phyloP scores from a whole-genome alignment of 2,888 invertebrate species.

The Bursaphelenchus okinawaensis region DNA sequence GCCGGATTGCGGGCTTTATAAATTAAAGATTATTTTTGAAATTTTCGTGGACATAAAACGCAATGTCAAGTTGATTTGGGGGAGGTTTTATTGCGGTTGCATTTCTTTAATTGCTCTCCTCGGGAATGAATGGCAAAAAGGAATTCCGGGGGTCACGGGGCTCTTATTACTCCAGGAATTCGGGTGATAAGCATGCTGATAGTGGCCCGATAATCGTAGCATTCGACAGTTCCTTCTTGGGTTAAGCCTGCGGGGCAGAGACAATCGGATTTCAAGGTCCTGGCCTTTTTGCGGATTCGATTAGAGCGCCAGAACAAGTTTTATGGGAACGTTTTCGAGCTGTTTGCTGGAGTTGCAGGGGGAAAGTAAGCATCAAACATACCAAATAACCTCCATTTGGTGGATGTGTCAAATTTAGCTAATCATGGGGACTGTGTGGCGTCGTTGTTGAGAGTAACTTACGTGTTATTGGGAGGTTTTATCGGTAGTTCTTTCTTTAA shows the following conservation, averaged over 20 bases:
- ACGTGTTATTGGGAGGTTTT: too few species aligned
- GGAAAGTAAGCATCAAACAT: too few species aligned
- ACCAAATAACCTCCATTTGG: too few species aligned
- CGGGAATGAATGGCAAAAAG: neutral
- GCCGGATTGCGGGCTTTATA: too few species aligned
- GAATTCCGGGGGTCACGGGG: neutral
- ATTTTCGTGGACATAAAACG: too few species aligned
- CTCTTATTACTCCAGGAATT: neutral
- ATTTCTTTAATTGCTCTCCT: neutral
- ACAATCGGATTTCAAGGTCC: neutral
- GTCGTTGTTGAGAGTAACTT: too few species aligned
- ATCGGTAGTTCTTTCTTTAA: too few species aligned
- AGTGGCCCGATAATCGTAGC: neutral
- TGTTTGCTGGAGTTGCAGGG: neutral
- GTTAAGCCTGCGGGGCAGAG: neutral
- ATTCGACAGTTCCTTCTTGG: neutral
- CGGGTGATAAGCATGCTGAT: neutral
- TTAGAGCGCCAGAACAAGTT: neutral
- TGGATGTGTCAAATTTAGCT: too few species aligned
- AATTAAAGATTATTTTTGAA: too few species aligned
- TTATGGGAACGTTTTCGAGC: neutral
- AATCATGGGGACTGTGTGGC: too few species aligned
- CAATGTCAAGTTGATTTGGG: neutral
- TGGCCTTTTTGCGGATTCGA: neutral
- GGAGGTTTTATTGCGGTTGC: neutral